These are phyloP conservation scores for Andricus quercusramuli DNA, from an alignment of 2,888 invertebrate species.

Conservation along the genomic window DNA sequence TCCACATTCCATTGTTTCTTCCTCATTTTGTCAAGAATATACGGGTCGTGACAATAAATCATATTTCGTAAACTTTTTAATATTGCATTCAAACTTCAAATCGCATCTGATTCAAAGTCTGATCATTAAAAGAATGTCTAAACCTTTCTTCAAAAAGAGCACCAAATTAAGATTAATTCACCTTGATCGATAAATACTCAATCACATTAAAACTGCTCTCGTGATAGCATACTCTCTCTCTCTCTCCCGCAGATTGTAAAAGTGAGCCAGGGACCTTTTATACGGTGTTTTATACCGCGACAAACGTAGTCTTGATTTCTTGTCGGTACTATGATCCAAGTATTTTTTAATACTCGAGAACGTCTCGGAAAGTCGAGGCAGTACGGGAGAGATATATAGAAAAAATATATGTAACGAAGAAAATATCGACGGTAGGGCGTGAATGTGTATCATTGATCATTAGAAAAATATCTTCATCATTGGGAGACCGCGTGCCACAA, in stretches of 20 bases:
- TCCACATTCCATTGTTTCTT: too few relatives aligned
- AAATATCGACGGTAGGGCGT: conserved; percentile 44
- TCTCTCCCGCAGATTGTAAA: not conserved
- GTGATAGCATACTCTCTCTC: not conserved
- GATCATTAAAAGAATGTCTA: too few relatives aligned
- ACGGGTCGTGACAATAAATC: conserved; percentile 28
- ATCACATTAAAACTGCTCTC: not conserved
- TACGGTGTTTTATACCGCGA: conserved; percentile 28
- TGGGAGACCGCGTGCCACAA: conserved; percentile 77
- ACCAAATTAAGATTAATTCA: too few relatives aligned
- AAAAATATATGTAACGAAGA: conserved; percentile 28
- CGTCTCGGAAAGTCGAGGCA: not conserved
- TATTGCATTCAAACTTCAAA: not conserved
- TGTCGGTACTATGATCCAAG: conserved; percentile 7
- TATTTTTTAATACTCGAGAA: conserved; percentile 21
- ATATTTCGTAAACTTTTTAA: not conserved
- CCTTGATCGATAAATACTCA: too few relatives aligned
- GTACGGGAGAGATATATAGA: not conserved
- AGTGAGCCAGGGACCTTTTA: conserved; percentile 30
- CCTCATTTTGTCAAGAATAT: conserved; percentile 23
- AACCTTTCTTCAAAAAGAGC: too few relatives aligned
- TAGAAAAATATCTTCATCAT: conserved; percentile 40
- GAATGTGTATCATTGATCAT: conserved; percentile 46
- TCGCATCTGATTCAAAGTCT: too few relatives aligned
- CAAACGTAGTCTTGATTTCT: conserved; percentile 19